These are phyloP conservation scores for Apodemus agrarius DNA, from an alignment of 2,797 vertebrate genomes.

Conservation along the genomic window DNA sequence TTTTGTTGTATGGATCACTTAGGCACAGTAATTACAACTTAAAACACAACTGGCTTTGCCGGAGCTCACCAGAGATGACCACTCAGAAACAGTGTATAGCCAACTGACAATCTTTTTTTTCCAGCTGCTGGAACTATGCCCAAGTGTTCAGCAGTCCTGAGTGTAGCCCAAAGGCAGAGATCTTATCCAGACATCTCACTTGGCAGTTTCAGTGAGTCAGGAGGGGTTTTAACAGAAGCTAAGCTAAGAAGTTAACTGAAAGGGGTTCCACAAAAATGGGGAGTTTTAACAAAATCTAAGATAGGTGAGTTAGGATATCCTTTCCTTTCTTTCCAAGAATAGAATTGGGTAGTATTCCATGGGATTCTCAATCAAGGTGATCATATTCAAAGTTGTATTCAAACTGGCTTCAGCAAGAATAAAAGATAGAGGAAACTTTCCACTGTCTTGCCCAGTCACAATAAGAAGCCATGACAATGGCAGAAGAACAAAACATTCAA, in stretches of 20 bases:
- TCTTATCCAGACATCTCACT: not conserved
- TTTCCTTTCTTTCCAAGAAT: not conserved
- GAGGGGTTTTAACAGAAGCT: not conserved
- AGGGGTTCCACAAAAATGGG: not conserved
- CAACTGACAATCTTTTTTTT: not conserved
- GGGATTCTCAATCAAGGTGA: not conserved
- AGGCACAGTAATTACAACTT: not conserved
- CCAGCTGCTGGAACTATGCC: not conserved
- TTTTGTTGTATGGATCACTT: not conserved
- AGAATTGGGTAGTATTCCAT: not conserved
- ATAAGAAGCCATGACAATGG: not conserved
- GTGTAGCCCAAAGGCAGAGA: not conserved
- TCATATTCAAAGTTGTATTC: not conserved
- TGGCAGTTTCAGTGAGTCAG: not conserved
- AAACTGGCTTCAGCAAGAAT: too few relatives aligned
- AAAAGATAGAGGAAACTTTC: not conserved
- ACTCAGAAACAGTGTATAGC: not conserved
- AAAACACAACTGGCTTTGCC: not conserved
- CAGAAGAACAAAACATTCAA: not conserved
- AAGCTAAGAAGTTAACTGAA: too few relatives aligned
- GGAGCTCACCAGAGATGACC: not conserved
- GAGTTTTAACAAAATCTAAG: not conserved
- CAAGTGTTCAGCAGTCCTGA: not conserved
- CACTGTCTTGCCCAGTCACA: too few relatives aligned
- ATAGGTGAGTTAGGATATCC: not conserved